Evolutionary conservation across 2,888 invertebrate genomes (phyloP).

Genomic region (Dicyrtoma fusca): DNA sequence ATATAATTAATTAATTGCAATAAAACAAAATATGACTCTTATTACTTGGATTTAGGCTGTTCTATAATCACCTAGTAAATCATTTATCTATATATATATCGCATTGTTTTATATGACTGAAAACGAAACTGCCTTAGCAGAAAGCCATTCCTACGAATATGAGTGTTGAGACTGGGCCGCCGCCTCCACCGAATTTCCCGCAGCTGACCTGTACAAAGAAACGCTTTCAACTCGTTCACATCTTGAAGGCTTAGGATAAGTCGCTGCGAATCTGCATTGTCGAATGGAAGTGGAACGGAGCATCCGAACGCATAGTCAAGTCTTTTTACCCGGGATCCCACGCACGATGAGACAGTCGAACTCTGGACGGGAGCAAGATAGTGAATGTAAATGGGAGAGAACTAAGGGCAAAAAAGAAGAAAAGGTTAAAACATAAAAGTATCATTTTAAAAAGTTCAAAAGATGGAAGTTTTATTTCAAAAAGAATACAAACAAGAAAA

Average conservation of each 20-base stretch:
- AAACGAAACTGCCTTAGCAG: slow-evolving; percentile 47
- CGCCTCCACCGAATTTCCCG: slow-evolving; percentile 44
- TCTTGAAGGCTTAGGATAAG: slow-evolving; percentile 48
- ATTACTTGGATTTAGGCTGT: no score
- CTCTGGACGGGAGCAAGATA: slow-evolving; percentile 72
- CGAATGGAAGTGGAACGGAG: slow-evolving; percentile 14
- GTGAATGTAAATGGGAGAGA: slow-evolving; percentile 74
- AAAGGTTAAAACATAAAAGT: no score
- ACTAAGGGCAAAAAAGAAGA: no score
- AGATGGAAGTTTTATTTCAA: no score
- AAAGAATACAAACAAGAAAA: no score
- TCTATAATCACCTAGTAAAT: no score
- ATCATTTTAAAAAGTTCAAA: no score
- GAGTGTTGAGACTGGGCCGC: background rate
- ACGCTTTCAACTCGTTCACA: slow-evolving; percentile 53
- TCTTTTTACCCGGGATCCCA: slow-evolving; percentile 45
- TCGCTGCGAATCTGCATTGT: slow-evolving; percentile 47
- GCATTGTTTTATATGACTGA: no score
- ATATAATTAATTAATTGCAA: no score
- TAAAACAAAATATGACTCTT: no score
- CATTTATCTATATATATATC: no score
- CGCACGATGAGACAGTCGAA: slow-evolving; percentile 66
- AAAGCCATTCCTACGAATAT: slow-evolving; percentile 14
- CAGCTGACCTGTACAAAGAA: slow-evolving; percentile 40
- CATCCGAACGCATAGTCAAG: slow-evolving; percentile 47